Base-by-base conservation (phyloP, 2,113 vertebrate genomes). In the Callithrix jacchus region DNA sequence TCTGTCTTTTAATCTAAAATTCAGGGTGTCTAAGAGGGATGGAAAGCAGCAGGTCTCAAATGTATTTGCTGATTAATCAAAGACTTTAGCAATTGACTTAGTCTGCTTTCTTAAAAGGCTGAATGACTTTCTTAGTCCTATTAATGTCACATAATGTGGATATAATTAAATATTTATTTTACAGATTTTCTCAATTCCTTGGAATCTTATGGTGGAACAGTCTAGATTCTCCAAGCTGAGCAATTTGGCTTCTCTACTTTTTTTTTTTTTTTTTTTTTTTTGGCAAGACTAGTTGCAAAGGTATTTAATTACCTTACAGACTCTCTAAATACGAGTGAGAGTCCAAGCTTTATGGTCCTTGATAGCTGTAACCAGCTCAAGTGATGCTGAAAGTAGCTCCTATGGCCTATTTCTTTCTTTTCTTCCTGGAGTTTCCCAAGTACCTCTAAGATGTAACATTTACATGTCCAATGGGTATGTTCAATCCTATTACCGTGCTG, bases 341-440 rank as follows among this genome's bases (percentile, higher is more conserved):
- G 54, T 94, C 86, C 42, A 76, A 76, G 61, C 21, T 97, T 96
- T 91, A 95, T 47, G 70, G 58, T 92, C 92, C 93, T 81, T 91
- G 92, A 40, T 92, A 92, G 66, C 52, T 71, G 35, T 70, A 95
- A 74, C 85, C 21, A 47, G 58, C 40, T 96, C 94, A 81, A 1
- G n/a, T 76, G 21, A 56, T 88, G 64, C 20, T 93, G 21, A 64
- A 76, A 96, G 93, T n/a, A 70, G 37, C 32, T 94, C 77, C 64
- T 85, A 13, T 56, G 49, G 13, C 47, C 86, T 70, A 64, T 76
- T 93, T 96, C 92, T 93, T 80, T 87, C 81, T 54, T 70, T 88
- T 40, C 79, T 61, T 76, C 56, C 32, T 91, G 21, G 88, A 88
- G 82, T 93, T 87, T 96, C 47, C 58, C 66, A 87, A 74, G 47